phyloP scores from a whole-genome alignment of 2,888 invertebrate genomes.

The Linnaemya tessellans region DNA sequence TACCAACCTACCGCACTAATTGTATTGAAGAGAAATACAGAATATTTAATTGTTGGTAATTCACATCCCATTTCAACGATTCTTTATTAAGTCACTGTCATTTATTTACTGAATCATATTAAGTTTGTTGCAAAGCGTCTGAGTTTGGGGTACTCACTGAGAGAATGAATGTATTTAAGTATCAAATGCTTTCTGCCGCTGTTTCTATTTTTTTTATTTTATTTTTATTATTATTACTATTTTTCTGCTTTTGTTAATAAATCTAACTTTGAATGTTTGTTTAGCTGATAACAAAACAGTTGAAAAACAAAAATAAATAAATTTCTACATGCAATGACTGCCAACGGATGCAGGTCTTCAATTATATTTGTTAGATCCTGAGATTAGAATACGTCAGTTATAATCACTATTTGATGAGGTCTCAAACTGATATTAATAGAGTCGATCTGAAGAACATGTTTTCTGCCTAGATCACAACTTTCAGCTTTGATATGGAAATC shows the following conservation, averaged over 20 bases:
- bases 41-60: conserved; percentile 78
- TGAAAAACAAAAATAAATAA: not conserved
- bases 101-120: conserved; percentile 49
- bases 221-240: not conserved
- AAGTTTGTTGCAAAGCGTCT: conserved; percentile 49
- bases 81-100: conserved; percentile 56
- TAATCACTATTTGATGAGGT: not conserved
- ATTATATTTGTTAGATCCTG: not conserved
- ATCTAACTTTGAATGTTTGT: conserved; percentile 35
- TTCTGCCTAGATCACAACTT: too few species aligned
- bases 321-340: too few species aligned
- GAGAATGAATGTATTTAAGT: conserved; percentile 25
- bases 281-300: conserved; percentile 44
- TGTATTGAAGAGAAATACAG: conserved; percentile 77
- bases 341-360: not conserved
- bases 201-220: not conserved
- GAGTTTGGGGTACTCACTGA: conserved; percentile 11
- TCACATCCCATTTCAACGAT: conserved; percentile 78
- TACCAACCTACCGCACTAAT: conserved; percentile 79
- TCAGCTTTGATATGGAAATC: too few species aligned
- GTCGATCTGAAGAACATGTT: too few species aligned
- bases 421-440: too few species aligned
- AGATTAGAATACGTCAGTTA: not conserved
- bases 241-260: not conserved
- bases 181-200: conserved; percentile 25